phyloP scores from a whole-genome alignment of 2,888 invertebrate genomes.

The Meandrusa payeni region DNA sequence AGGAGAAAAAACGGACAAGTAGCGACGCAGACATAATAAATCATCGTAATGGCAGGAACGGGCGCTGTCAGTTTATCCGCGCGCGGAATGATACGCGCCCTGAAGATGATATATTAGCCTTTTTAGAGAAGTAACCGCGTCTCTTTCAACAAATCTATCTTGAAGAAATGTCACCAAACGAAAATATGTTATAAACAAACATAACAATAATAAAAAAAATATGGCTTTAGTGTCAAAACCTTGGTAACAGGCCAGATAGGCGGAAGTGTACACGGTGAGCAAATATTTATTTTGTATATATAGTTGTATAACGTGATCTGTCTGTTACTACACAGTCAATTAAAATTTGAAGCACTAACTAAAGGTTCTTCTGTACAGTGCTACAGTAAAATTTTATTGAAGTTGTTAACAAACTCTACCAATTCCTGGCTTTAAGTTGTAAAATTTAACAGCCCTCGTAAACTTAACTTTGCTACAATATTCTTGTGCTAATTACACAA shows the following conservation, averaged over 20 bases:
- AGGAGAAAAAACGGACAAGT: too few species aligned
- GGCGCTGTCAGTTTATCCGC: not conserved
- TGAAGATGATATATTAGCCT: conserved; percentile 12
- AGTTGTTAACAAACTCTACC: not conserved
- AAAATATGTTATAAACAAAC: not conserved
- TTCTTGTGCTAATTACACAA: not conserved
- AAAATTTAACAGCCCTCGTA: not conserved
- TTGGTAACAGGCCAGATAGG: too few species aligned
- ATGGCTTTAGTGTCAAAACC: too few species aligned
- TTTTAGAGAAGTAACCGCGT: not conserved
- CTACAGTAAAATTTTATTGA: not conserved
- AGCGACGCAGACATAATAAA: not conserved
- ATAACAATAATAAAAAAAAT: too few species aligned
- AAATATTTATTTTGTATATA: not conserved
- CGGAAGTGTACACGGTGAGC: too few species aligned
- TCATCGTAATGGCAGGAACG: not conserved
- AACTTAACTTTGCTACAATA: not conserved
- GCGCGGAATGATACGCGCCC: not conserved
- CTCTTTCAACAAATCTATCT: not conserved
- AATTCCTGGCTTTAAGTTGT: not conserved
- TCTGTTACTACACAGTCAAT: not conserved
- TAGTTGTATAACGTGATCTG: not conserved
- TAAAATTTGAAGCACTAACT: not conserved
- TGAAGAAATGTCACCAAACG: not conserved
- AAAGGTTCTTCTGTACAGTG: not conserved